These are phyloP conservation scores for Argynnis bischoffii DNA, from an alignment of 2,888 invertebrate species.

Conservation along the genomic window DNA sequence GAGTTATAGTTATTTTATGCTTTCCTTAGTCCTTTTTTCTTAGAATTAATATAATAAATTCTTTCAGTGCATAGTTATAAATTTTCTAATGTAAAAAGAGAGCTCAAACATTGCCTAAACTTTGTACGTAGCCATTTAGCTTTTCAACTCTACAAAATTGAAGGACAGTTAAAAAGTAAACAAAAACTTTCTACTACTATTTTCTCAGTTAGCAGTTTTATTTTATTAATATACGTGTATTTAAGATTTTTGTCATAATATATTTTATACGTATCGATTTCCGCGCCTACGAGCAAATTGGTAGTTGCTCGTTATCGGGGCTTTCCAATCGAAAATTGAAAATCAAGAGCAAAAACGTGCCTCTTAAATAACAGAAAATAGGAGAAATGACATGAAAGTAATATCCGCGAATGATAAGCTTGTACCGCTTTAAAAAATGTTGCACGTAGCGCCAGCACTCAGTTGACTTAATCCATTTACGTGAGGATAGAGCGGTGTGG, in stretches of 20 bases:
- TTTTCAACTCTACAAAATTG: constrained; percentile 32
- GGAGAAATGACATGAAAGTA: constrained; percentile 37
- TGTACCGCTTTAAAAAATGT: constrained; percentile 37
- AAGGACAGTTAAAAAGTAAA: constrained; percentile 27
- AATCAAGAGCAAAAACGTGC: constrained; percentile 34
- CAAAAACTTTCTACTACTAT: constrained; percentile 20
- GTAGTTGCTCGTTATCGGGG: constrained; percentile 29
- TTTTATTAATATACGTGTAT: background rate
- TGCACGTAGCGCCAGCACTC: constrained; percentile 33
- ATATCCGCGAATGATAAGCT: constrained; percentile 38
- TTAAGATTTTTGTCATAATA: constrained; percentile 10
- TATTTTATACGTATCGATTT: constrained; percentile 10
- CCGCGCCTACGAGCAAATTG: constrained; percentile 19
- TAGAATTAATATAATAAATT: background rate
- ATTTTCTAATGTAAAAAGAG: constrained; percentile 7
- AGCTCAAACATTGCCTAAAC: constrained; percentile 3
- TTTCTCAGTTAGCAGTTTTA: constrained; percentile 17
- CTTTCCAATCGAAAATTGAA: constrained; percentile 24
- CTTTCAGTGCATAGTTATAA: constrained; percentile 18
- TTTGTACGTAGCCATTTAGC: constrained; percentile 18
- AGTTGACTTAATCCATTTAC: constrained; percentile 39
- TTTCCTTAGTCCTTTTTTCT: background rate
- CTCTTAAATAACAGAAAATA: constrained; percentile 32
- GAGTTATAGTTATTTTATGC: background rate
- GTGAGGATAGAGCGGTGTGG: constrained; percentile 30